Evolutionary conservation across 2,888 invertebrate species (phyloP), one percentile per base, ranked within the genome.

Genomic region (Ectemnius continuus): DNA sequence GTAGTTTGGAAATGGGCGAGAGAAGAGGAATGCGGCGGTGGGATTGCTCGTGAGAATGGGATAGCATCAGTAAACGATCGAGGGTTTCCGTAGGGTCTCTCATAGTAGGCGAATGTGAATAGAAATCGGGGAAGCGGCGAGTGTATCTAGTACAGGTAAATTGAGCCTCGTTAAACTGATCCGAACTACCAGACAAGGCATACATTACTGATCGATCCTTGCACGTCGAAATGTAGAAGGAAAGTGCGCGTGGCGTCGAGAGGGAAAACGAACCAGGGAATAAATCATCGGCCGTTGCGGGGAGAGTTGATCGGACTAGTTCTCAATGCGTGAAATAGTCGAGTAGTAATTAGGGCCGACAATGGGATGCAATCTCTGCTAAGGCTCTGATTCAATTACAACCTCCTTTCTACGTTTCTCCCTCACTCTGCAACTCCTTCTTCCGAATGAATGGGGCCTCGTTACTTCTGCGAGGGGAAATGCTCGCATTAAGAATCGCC

Each of bases 91-190:
- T 63, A 48, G 26, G 67, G 70, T 75, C 64, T 57, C 46, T n/a
- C 26, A 52, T 75, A 75, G 70, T 70, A 67, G 61, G 56, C 61
- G 23, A 67, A 76, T 76, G 75, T 68, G 75, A 75, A 71, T 70
- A 65, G 76, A 75, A 76, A 67, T 57, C 57, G 75, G 67, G 76
- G 76, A 76, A 76, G 67, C 8, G 45, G 71, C 70, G 75, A 73
- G 70, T 75, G 63, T 70, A 74, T 58, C 70, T 45, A 48, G 28
- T 20, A 13, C 61, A 57, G 47, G 75, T 67, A 76, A 76, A 76
- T 76, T 67, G 67, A 64, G 70, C 48, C 75, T 71, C 58, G 76
- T 76, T 76, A 76, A 45, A 61, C 46, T 52, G 47, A 36, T 60
- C 48, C 23, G 52, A 48, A 65, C 67, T 36, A 36, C 67, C 63